phyloP scores from a whole-genome alignment of 2,797 vertebrate species.

The Notolepis coatsorum region DNA sequence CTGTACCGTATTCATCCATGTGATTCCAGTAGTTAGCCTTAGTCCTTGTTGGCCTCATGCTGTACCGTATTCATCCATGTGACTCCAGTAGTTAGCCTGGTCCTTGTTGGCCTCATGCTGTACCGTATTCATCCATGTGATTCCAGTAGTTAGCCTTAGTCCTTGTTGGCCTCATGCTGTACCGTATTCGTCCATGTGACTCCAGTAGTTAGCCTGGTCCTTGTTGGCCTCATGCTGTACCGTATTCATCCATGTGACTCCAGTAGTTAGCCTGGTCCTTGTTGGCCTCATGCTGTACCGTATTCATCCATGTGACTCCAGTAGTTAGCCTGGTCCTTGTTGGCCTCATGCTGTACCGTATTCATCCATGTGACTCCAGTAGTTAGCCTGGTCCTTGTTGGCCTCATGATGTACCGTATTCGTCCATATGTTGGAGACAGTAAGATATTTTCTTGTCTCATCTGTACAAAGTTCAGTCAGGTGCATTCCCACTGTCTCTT shows the following conservation, averaged over 20 bases:
- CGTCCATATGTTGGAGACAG: slow-evolving; percentile 13
- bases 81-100: slow-evolving; percentile 41
- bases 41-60: slow-evolving; percentile 27
- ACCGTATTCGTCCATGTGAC: slow-evolving; percentile 25
- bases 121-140: slow-evolving; percentile 20
- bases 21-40: slow-evolving; percentile 45
- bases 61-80: slow-evolving; percentile 16
- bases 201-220: slow-evolving; percentile 39
- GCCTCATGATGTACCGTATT: slow-evolving; percentile 17
- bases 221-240: slow-evolving; percentile 23
- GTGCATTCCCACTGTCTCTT: slow-evolving; percentile 15
- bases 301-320: slow-evolving; percentile 37
- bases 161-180: slow-evolving; percentile 27
- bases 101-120: slow-evolving; percentile 28
- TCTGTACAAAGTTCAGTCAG: slow-evolving; percentile 21
- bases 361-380: slow-evolving; percentile 40
- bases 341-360: slow-evolving; percentile 14
- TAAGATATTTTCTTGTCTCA: slow-evolving; percentile 10
- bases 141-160: slow-evolving; percentile 41
- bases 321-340: slow-evolving; percentile 38
- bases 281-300: slow-evolving; percentile 18
- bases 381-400: slow-evolving; percentile 38
- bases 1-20: slow-evolving; percentile 11
- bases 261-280: slow-evolving; percentile 38
- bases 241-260: slow-evolving; percentile 31